Evolutionary conservation across 2,113 vertebrate species (phyloP).

Genomic region (Silurus asotus): DNA sequence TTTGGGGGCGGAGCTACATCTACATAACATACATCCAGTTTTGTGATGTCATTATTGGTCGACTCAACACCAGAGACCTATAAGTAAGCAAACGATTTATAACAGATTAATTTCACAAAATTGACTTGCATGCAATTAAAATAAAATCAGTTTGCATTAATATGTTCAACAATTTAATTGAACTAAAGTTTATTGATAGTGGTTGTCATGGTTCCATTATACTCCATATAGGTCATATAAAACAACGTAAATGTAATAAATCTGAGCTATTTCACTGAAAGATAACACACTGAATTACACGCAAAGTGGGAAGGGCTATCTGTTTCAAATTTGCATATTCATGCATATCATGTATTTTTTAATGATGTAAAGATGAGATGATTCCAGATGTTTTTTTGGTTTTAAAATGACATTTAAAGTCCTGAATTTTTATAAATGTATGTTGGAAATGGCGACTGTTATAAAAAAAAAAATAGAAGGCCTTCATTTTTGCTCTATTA

Average conservation of each 20-base stretch:
- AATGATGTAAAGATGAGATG: neutral
- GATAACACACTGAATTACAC: neutral
- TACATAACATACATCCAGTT: too few species aligned
- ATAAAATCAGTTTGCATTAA: too few species aligned
- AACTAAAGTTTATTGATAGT: neutral
- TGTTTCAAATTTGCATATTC: constrained; percentile 16
- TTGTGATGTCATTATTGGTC: neutral
- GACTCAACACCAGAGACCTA: neutral
- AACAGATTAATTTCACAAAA: too few species aligned
- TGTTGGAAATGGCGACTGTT: neutral
- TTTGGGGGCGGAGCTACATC: neutral
- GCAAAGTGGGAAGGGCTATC: neutral
- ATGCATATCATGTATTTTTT: neutral
- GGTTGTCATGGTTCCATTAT: neutral
- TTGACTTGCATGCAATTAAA: too few species aligned
- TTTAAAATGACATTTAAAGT: neutral
- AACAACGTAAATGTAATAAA: neutral
- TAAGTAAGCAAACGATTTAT: neutral
- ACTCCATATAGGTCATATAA: neutral
- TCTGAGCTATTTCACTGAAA: neutral
- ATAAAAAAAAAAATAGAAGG: neutral
- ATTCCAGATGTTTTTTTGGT: neutral
- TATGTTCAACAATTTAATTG: too few species aligned
- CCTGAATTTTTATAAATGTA: neutral
- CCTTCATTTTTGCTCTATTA: neutral